Base-by-base conservation (phyloP, 2,113 vertebrate genomes). In the Myodes glareolus region DNA sequence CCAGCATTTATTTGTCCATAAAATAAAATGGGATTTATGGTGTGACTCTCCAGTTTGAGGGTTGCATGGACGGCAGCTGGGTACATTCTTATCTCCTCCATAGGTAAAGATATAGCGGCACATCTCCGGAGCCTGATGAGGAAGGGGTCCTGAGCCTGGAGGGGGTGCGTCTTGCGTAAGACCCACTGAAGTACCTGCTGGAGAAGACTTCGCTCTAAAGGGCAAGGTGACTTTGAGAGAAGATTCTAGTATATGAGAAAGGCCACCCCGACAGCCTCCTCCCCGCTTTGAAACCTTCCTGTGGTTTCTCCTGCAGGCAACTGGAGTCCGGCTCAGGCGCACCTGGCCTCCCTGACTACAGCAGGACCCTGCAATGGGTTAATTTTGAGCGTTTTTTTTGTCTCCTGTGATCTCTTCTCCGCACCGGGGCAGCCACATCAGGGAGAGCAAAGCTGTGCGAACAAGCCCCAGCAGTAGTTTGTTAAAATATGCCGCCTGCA, bases 1-100 rank as follows among this genome's bases (percentile, higher is more conserved):
- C 99, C 98, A 99, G 98, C 99, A 98, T 99, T 99, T 99, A 99
- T 99, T 99, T 99, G 98, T 99, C 98, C 98, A 99, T 99, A 99
- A 99, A 99, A 99, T 99, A 98, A 99, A 99, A 98, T 86, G 98
- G 98, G 98, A 99, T 99, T 99, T 99, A 99, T 98, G 98, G 94
- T 97, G 91, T 89, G 98, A 97, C 98, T 99, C 98, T 98, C 98
- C 98, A 98, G 96, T 98, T 99, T 98, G 98, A 99, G 98, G 98
- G 98, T 98, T 98, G 98, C 97, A 39, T 97, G 98, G 98, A 98
- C 97, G 98, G 98, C 98, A 98, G 98, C 98, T 98, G 98, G 98
- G 97, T 98, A 96, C 98, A 96, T 98, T 98, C 98, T 98, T 95
- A 97, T 97, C 98, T 97, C 88, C 77, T 93, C 97, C 97, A 80